A percentile compares a stretch with the other conserved stretches of the same genome.
phyloP scores from a whole-genome alignment of 2,888 invertebrate species.

The Apodemia zela region DNA sequence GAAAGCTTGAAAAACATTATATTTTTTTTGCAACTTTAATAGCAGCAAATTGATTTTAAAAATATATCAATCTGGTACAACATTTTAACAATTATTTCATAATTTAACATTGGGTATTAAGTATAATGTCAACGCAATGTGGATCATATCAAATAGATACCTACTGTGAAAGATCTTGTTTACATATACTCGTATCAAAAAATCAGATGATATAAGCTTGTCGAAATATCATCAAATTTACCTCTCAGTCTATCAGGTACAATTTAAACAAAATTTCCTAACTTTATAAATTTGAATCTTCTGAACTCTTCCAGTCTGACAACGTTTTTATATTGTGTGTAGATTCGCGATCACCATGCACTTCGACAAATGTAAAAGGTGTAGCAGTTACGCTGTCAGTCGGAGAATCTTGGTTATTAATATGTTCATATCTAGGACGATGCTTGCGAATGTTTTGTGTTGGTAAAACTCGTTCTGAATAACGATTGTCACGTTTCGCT shows the following conservation, averaged over 20 bases:
- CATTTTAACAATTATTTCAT: neutral
- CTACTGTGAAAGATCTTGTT: neutral
- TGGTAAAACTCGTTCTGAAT: conserved; percentile 41
- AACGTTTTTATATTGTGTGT: conserved; percentile 42
- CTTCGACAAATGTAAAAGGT: conserved; percentile 63
- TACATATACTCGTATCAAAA: neutral
- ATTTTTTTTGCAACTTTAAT: too few relatives aligned
- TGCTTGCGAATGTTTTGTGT: conserved; percentile 45
- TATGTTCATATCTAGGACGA: conserved; percentile 55
- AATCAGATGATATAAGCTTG: neutral
- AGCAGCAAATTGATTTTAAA: too few relatives aligned
- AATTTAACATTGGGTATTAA: neutral
- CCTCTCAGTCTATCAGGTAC: neutral
- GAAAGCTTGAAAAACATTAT: too few relatives aligned
- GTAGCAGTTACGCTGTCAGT: conserved; percentile 45
- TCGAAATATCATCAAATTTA: neutral
- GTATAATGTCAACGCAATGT: neutral
- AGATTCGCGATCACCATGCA: conserved; percentile 48
- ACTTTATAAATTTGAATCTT: conserved; percentile 64
- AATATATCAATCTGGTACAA: neutral
- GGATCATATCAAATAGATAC: neutral
- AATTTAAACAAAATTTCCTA: neutral
- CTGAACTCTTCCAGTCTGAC: conserved; percentile 42
- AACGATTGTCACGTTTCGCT: conserved; percentile 56
- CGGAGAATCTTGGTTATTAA: conserved; percentile 57